A percentile compares a stretch with the other conserved stretches of the same genome.
Evolutionary conservation across 2,888 invertebrate species (phyloP).

Genomic region (Philereme transversata): DNA sequence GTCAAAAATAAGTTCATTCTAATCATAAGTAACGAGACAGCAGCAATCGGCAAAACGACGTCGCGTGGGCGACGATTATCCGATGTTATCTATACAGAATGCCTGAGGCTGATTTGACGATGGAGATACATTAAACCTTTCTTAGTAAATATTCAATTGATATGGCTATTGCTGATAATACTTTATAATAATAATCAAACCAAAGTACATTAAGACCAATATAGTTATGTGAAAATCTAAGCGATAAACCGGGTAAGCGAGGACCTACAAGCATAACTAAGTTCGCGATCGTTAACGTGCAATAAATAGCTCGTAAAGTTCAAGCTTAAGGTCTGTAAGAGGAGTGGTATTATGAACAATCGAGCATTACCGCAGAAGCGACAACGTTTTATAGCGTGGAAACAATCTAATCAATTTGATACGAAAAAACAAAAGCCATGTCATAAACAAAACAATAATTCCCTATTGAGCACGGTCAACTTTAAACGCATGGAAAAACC

Average conservation of each 20-base stretch:
- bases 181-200: slow-evolving; percentile 4
- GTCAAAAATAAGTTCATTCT: slow-evolving; percentile 47
- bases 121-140: slow-evolving; percentile 18
- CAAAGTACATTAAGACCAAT: slow-evolving; percentile 20
- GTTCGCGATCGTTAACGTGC: slow-evolving; percentile 42
- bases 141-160: neutral
- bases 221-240: slow-evolving; percentile 47
- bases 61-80: slow-evolving; percentile 69
- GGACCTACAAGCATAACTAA: slow-evolving; percentile 54
- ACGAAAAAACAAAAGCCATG: slow-evolving; percentile 40
- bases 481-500: slow-evolving; percentile 55
- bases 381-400: slow-evolving; percentile 7
- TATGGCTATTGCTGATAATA: neutral
- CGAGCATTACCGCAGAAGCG: slow-evolving; percentile 38
- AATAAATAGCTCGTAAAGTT: slow-evolving; percentile 61
- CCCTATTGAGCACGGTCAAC: slow-evolving; percentile 50
- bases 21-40: slow-evolving; percentile 68
- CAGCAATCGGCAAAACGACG: slow-evolving; percentile 56
- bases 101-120: slow-evolving; percentile 50
- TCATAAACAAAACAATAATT: slow-evolving; percentile 47
- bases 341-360: slow-evolving; percentile 45
- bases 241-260: slow-evolving; percentile 50
- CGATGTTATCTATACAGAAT: slow-evolving; percentile 60
- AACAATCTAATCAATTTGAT: slow-evolving; percentile 29
- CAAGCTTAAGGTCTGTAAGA: slow-evolving; percentile 48